Evolutionary conservation across 2,888 invertebrate species (phyloP), one percentile per base, ranked within the genome.

Genomic region (Philereme vetulata): DNA sequence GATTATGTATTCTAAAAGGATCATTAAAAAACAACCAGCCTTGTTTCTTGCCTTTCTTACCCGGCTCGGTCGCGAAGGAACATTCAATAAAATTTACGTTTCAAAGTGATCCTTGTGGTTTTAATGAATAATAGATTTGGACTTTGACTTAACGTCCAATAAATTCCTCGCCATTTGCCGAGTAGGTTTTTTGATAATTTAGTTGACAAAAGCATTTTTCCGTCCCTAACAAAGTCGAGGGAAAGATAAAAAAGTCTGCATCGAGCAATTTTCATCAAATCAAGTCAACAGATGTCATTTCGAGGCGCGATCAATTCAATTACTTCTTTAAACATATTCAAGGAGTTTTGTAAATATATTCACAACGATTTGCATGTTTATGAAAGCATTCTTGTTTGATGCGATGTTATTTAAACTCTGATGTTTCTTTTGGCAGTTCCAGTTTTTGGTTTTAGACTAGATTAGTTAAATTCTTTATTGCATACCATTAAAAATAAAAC

Each of bases 311-410:
- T 77, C 80, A 72, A 90, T 90, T 90, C 85, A 85, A 90, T 91
- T 89, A 90, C 86, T 83, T 85, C 82, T 84, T 81, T 82, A 88
- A 88, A 85, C 84, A 84, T 85, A 87, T 86, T 84, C 78, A 56
- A 7, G 44, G 56, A 54, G 36, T 57, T 62, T 57, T 54, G 32
- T 38, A 47, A 55, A 54, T 45, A 45, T 54, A 44, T 56, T 60
- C 33, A 10, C 48, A 34, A 38, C 77, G 78, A 90, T 90, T 88
- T 90, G 82, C 90, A 90, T 90, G 77, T 86, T 88, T 84, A 87
- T 86, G 74, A 67, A 70, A 73, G 67, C 70, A 72, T 72, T 72
- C 64, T 68, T 57, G 65, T 65, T n/a, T 64, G 64, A 70, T 64
- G 66, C 63, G 65, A 76, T 75, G 77, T 72, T 74, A 71, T 62